Base-by-base conservation (phyloP, 1,140 invertebrate species). In the Drosophila dunni region DNA sequence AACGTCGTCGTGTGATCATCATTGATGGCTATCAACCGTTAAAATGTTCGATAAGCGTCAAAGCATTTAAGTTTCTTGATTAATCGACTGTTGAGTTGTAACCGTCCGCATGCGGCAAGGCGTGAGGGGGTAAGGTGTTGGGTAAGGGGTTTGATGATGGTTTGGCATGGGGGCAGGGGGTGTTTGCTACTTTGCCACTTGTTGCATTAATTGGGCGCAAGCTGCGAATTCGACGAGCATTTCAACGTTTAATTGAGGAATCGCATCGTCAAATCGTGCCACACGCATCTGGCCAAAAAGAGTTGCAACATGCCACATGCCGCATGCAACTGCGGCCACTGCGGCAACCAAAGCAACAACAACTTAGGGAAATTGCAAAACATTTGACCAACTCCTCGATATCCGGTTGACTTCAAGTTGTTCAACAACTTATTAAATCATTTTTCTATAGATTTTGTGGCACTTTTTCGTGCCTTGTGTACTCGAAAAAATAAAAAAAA, bases 341-440 rank as follows among this genome's bases (percentile, higher is more conserved):
- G 36, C 13, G 24, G 7, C 48, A 44, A 15, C 46, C 48, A 29
- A 58, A 48, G 11, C 68, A 64, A 24, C 60, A 57, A 57, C 48
- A 68, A 56, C 65, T 72, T 66, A 77, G 70, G 70, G 70, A 77
- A 77, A 74, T 77, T 77, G 75, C 75, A 72, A 72, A 67, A 77
- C 75, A 68, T 68, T 67, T 50, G 57, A 40, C 56, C 62, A 61
- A 45, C 60, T 72, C 29, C 36, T 15, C 75, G 70, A 77, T 77
- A 77, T 77, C 75, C 75, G 75, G 75, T 68, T 67, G 44, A 67
- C 50, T 75, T 58, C 57, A 51, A 68, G 70, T 77, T 73, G 75
- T 68, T 60, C 11, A 51, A 46, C 75, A 77, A 77, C 75, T 74
- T 77, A 77, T 77, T 74, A 77, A 77, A 77, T 77, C 75, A 77